phyloP scores from a whole-genome alignment of 2,113 vertebrate species.

The Anas platyrhynchos region DNA sequence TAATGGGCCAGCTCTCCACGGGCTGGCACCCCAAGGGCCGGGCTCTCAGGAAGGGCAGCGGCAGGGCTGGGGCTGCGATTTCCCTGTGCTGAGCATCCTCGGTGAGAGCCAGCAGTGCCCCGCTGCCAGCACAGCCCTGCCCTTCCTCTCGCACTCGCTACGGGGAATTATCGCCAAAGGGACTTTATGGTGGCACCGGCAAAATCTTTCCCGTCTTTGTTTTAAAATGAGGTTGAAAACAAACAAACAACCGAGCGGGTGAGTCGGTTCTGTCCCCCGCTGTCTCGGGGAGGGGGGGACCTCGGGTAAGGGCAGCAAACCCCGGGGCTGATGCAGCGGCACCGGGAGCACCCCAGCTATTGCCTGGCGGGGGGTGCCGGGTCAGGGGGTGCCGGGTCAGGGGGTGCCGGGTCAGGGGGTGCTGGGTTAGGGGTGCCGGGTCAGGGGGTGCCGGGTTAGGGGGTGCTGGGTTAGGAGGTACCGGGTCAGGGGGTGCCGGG shows the following conservation, averaged over 20 bases:
- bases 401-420: too few relatives aligned
- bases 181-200: not conserved
- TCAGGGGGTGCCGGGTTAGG: too few relatives aligned
- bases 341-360: not conserved
- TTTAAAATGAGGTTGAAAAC: not conserved
- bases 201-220: not conserved
- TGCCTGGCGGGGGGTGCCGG: too few relatives aligned
- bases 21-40: not conserved
- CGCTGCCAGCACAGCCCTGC: not conserved
- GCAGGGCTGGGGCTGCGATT: not conserved
- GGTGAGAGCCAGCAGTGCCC: fast-evolving
- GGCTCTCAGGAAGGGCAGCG: not conserved
- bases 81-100: fast-evolving
- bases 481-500: too few relatives aligned
- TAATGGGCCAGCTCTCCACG: not conserved
- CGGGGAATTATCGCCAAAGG: not conserved
- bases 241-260: too few relatives aligned
- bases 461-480: too few relatives aligned
- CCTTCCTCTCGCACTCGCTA: not conserved
- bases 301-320: not conserved
- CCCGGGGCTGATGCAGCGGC: not conserved
- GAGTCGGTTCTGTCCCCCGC: not conserved
- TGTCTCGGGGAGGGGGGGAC: not conserved
- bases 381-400: too few relatives aligned
- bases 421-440: too few relatives aligned